Percentiles rank a stretch among this genome's conserved stretches.
Evolutionary conservation across 2,797 vertebrate genomes (phyloP).

Genomic region (Glossophaga mutica): DNA sequence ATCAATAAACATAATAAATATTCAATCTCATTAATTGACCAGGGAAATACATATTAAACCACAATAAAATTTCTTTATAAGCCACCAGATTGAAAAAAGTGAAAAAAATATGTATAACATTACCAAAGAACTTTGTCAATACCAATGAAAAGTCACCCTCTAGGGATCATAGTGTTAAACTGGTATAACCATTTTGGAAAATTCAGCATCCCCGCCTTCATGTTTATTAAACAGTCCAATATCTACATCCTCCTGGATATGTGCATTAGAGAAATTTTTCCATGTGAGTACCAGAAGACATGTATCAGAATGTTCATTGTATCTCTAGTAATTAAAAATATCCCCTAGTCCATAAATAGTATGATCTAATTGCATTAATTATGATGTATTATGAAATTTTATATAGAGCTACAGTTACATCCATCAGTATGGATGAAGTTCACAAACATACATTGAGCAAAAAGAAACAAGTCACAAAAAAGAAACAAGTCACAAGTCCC

Average conservation of each 20-base stretch:
- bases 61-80: neutral
- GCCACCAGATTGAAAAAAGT: neutral
- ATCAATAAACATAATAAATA: neutral
- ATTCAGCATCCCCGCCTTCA: neutral
- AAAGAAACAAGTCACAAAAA: neutral
- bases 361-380: neutral
- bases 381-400: neutral
- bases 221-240: neutral
- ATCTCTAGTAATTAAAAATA: neutral
- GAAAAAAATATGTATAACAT: neutral
- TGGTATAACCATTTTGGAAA: neutral
- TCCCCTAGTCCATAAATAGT: neutral
- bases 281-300: neutral
- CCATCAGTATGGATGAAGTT: neutral
- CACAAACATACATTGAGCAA: neutral
- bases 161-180: neutral
- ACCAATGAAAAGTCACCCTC: neutral
- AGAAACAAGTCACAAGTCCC: too few relatives aligned
- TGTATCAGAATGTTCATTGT: neutral
- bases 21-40: neutral
- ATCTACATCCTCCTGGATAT: neutral
- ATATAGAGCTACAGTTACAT: neutral
- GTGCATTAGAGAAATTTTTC: neutral
- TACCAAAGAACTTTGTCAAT: neutral
- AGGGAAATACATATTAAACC: neutral